Base-by-base conservation (phyloP, 2,888 invertebrate species). In the Acanthosepion esculentum region DNA sequence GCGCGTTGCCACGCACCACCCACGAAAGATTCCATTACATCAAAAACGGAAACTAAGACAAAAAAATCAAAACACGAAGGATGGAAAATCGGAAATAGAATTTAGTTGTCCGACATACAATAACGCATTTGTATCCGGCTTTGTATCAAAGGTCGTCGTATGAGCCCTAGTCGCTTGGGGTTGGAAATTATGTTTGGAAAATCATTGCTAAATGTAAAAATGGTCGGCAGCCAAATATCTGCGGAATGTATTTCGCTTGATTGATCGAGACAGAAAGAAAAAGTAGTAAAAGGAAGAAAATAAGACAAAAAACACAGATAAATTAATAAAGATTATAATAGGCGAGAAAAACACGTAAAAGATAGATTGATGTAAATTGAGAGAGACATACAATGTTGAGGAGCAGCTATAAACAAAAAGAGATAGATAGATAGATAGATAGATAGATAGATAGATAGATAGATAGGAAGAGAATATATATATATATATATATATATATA, bases 11-110 rank as follows among this genome's bases (percentile, higher is more conserved):
- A 78, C 78, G 78, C 78, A 33, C 78, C 78, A 78, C 78, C 33
- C 78, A 78, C 78, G 78, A 78, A 78, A 78, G 78, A 78, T 78
- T 78, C 78, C 78, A 78, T 78, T 78, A 78, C 78, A 78, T 78
- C 78, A n/a, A 78, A 78, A 78, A n/a, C 78, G n/a, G n/a, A 78
- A 78, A 78, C 78, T n/a, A 78, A 78, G n/a, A 78, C 78, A 78
- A n/a, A n/a, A 78, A 78, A 59, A 59, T 23, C 15, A 55, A 78
- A 78, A n/a, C 78, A 78, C 78, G n/a, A 78, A 78, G n/a, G 15
- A 78, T 59, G n/a, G n/a, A 8, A 33, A n/a, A n/a, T 78, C 78
- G 78, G 78, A 78, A 78, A 78, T 78, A 78, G 78, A 78, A 78
- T 78, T 78, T 78, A 78, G 78, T 78, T n/a, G n/a, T 78, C 78